Evolutionary conservation across 2,888 invertebrate genomes (phyloP).

Genomic region (Drosophila phalerata): DNA sequence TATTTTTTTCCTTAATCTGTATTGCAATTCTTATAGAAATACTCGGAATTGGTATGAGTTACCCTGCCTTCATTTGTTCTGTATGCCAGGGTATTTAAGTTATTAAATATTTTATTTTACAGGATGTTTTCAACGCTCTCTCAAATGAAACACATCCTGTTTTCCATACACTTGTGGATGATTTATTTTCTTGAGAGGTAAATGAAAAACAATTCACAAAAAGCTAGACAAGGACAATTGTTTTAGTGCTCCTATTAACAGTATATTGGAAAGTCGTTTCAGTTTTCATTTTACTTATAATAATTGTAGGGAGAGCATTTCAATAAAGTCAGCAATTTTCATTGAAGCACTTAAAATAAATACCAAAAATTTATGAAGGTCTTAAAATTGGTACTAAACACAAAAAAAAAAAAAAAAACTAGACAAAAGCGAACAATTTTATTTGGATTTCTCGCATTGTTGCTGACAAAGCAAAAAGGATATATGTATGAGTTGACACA

Average conservation of each 20-base stretch:
- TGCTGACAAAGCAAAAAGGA: slow-evolving; percentile 45
- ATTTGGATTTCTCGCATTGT: slow-evolving; percentile 53
- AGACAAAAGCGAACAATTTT: slow-evolving; percentile 40
- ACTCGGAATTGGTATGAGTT: background rate
- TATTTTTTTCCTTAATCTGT: background rate
- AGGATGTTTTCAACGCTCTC: slow-evolving; percentile 39
- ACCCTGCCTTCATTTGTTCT: background rate
- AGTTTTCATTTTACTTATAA: background rate
- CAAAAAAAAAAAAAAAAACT: slow-evolving; percentile 3
- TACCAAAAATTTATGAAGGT: slow-evolving; percentile 27
- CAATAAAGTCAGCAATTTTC: slow-evolving; percentile 37
- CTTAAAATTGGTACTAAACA: slow-evolving; percentile 17
- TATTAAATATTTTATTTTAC: slow-evolving; percentile 38
- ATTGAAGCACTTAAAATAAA: slow-evolving; percentile 36
- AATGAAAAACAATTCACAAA: slow-evolving; percentile 19
- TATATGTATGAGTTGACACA: slow-evolving; percentile 16
- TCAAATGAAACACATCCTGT: slow-evolving; percentile 34
- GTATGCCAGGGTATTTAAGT: background rate
- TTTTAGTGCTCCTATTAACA: background rate
- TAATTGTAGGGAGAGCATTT: slow-evolving; percentile 6
- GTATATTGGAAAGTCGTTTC: background rate
- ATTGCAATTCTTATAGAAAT: background rate
- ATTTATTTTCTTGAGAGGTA: slow-evolving; percentile 26
- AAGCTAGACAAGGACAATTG: slow-evolving; percentile 2
- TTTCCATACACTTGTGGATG: slow-evolving; percentile 36